Evolutionary conservation across 2,888 invertebrate species (phyloP).

Genomic region (Apotomis capreana): DNA sequence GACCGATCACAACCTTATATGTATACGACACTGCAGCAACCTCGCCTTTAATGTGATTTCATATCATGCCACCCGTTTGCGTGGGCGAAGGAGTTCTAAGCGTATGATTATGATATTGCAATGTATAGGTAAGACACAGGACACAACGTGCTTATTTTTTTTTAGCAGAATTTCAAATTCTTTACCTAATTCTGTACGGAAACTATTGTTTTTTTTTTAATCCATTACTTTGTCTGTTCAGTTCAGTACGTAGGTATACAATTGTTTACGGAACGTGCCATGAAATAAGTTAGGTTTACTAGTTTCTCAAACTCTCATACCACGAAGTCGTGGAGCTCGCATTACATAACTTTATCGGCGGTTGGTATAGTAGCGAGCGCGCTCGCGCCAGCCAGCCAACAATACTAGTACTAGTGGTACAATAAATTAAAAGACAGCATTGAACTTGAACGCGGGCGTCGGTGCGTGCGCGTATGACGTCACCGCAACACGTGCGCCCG

Average conservation of each 20-base stretch:
- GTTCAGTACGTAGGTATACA: too few relatives aligned
- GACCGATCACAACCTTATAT: conserved; percentile 8
- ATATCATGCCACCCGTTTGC: conserved; percentile 24
- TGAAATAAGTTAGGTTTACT: neutral
- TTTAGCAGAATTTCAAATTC: too few relatives aligned
- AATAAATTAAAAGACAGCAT: conserved; percentile 76
- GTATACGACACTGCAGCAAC: conserved; percentile 13
- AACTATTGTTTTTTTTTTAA: too few relatives aligned
- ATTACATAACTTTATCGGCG: neutral
- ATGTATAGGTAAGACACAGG: neutral
- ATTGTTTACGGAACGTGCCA: too few relatives aligned
- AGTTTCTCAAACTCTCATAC: neutral
- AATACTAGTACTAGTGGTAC: conserved; percentile 55
- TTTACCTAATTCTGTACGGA: too few relatives aligned
- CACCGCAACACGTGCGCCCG: conserved; percentile 61
- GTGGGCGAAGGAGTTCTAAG: conserved; percentile 28
- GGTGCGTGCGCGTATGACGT: conserved; percentile 73
- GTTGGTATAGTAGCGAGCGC: conserved; percentile 6
- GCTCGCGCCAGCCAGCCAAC: neutral
- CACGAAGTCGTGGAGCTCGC: neutral
- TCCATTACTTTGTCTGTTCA: too few relatives aligned
- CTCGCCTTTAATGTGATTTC: conserved; percentile 25
- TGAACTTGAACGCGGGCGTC: conserved; percentile 77
- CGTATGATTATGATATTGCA: conserved; percentile 8
- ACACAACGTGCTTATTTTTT: too few relatives aligned